Conservation (phyloP, 2,113 vertebrate species). For the Urocolius indicus region DNA sequence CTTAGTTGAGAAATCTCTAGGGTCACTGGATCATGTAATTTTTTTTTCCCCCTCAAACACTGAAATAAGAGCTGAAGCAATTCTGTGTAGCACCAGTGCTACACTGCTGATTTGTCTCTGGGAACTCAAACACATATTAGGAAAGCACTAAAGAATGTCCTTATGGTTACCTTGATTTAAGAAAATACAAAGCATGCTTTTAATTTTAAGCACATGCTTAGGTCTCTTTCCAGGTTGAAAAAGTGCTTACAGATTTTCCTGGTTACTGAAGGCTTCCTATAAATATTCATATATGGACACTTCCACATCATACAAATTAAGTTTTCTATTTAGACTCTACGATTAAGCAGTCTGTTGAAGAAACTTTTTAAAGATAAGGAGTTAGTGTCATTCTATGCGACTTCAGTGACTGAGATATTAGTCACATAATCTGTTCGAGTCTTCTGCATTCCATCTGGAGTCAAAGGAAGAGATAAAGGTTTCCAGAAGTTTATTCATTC, state of each 20-base stretch:
- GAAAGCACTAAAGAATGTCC: not conserved
- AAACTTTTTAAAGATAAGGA: not conserved
- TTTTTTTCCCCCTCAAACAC: not conserved
- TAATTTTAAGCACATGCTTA: not conserved
- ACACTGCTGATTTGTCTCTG: not conserved
- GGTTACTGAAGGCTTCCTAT: not conserved
- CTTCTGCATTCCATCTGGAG: not conserved
- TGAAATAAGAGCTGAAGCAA: not conserved
- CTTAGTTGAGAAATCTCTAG: not conserved
- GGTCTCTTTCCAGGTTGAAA: not conserved
- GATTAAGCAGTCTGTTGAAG: not conserved
- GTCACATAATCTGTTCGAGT: not conserved
- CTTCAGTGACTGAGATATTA: not conserved
- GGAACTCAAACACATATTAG: not conserved
- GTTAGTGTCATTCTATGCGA: not conserved
- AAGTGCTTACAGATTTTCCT: not conserved
- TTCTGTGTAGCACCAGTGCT: not conserved
- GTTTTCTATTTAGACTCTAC: not conserved
- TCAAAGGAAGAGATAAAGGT: not conserved
- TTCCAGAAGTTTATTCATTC: constrained; percentile 1
- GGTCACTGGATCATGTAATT: not conserved
- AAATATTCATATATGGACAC: constrained; percentile 16
- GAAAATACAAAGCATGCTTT: not conserved
- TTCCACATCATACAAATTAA: not conserved
- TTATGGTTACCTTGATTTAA: not conserved